Base-by-base conservation (phyloP, 2,113 vertebrate genomes). In the Scortum barcoo region DNA sequence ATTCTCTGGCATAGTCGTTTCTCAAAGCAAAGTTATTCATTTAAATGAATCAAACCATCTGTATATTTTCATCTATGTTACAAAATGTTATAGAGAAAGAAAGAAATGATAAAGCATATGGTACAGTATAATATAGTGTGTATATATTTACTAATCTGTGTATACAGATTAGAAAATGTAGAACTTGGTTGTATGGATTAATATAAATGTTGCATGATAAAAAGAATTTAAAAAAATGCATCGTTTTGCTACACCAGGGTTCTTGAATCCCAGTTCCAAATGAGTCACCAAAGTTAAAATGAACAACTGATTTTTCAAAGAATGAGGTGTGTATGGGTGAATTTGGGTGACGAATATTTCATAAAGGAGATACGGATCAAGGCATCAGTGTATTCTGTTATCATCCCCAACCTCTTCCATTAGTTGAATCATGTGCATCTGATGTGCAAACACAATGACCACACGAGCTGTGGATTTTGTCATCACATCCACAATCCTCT, bases 371-470 rank as follows among this genome's bases (percentile, higher is more conserved):
- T 36, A 20, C 44, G 28, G 13, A 60, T 44, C 30, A 3, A 19
- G n/a, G 7, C 22, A 36, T 44, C 36, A 46, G 1, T 11, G 7
- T 17, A 30, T 60, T 22, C 66, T n/a, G n/a, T n/a, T n/a, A n/a
- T 36, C 1, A 42, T 14, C 2, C 57, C 63, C 8, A 40, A 66
- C 84, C 78, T 86, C 84, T 50, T 81, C 61, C 74, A 86, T 72
- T 3, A 86, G 78, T 4, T 81, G 53, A 53, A 80, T 72, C 74
- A 86, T 78, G 68, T 86, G 68, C 13, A 5, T 62, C 46, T 81
- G 54, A 68, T 81, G 73, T 71, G 78, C 78, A 63, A 86, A 86
- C 11, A 67, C 78, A 54, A 86, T 81, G 78, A 85, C 83, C 26
- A 85, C 76, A 11, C 58, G 78, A 58, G 83, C 77, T 36, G 83